phyloP scores from a whole-genome alignment of 2,888 invertebrate species.

The Pilophorus perplexus region DNA sequence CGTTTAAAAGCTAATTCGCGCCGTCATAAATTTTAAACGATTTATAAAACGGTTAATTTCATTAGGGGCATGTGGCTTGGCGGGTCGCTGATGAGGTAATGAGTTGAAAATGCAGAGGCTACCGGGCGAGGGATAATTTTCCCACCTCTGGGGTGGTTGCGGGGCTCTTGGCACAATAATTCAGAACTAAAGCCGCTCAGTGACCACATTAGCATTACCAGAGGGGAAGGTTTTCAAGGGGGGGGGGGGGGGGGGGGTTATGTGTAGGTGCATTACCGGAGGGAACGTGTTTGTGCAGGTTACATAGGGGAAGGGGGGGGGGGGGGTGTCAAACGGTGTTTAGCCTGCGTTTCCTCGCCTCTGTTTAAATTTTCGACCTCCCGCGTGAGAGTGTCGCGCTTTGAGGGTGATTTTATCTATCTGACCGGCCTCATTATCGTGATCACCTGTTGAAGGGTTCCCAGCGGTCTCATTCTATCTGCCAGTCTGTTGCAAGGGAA shows the following conservation, averaged over 20 bases:
- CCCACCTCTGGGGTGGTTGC: neutral
- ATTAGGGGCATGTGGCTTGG: constrained; percentile 16
- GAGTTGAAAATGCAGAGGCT: constrained; percentile 35
- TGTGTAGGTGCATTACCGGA: neutral
- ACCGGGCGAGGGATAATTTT: neutral
- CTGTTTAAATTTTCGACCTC: constrained; percentile 3
- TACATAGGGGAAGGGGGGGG: neutral
- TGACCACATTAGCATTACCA: constrained; percentile 22
- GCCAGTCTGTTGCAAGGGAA: no score
- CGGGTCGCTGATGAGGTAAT: constrained; percentile 28
- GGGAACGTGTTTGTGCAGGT: no score
- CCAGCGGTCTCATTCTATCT: no score
- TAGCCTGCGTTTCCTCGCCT: neutral
- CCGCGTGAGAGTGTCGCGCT: no score
- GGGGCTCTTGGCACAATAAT: constrained; percentile 20
- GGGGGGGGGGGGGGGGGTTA: neutral
- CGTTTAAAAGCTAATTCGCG: constrained; percentile 39
- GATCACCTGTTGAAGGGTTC: constrained; percentile 31
- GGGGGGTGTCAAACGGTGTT: constrained; percentile 5
- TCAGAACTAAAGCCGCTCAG: constrained; percentile 34
- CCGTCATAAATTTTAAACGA: constrained; percentile 40
- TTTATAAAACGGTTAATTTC: constrained; percentile 40
- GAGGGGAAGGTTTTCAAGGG: neutral
- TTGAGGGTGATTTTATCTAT: constrained; percentile 24
- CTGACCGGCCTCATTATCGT: constrained; percentile 21